A percentile compares a stretch with the other conserved stretches of the same genome.
Evolutionary conservation across 2,797 vertebrate genomes (phyloP).

Genomic region (Pipistrellus kuhlii): DNA sequence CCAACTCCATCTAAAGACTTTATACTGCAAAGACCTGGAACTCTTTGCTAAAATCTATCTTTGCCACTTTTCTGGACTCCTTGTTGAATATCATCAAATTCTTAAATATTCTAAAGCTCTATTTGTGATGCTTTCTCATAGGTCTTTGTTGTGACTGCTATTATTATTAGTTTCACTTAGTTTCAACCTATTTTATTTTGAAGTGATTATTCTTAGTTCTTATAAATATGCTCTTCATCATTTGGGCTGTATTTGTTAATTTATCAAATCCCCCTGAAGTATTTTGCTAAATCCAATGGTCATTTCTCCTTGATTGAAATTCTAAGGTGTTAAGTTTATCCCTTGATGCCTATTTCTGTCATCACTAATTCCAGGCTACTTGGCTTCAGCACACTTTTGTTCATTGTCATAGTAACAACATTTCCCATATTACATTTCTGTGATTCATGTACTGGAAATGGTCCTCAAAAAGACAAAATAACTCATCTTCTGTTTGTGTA

Average conservation of each 20-base stretch:
- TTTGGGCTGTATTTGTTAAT: not conserved
- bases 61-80: not conserved
- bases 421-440: not conserved
- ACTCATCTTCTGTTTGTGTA: not conserved
- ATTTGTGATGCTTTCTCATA: not conserved
- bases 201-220: not conserved
- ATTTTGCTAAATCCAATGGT: not conserved
- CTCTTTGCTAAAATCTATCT: not conserved
- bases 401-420: not conserved
- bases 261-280: not conserved
- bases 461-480: not conserved
- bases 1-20: not conserved
- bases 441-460: not conserved
- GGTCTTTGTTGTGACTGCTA: not conserved
- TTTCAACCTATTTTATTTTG: not conserved
- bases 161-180: not conserved
- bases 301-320: conserved; percentile 2
- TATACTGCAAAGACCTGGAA: not conserved
- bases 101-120: not conserved
- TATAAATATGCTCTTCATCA: not conserved
- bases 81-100: not conserved
- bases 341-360: not conserved
- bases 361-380: not conserved
- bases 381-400: not conserved
- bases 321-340: not conserved